These are phyloP conservation scores for Syrphus vitripennis DNA, from an alignment of 2,888 invertebrate genomes.

Conservation along the genomic window DNA sequence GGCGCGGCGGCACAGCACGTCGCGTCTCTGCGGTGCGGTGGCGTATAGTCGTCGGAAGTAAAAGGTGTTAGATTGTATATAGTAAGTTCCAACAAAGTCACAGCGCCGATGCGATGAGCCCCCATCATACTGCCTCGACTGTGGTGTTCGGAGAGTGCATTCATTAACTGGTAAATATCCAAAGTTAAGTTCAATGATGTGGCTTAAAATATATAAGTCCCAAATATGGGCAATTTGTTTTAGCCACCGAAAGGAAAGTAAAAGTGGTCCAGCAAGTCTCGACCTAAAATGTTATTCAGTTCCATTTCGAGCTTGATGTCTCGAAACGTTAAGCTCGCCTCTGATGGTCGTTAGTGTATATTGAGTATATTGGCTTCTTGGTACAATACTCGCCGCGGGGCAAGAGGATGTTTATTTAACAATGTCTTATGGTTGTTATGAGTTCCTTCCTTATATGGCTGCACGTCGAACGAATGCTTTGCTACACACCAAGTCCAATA, in stretches of 20 bases:
- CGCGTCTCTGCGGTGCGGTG: neutral
- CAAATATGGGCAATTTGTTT: slow-evolving; percentile 56
- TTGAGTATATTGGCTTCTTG: neutral
- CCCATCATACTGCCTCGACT: neutral
- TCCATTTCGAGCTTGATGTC: slow-evolving; percentile 31
- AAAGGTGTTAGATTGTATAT: slow-evolving; percentile 54
- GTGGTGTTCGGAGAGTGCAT: slow-evolving; percentile 3
- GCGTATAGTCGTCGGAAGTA: slow-evolving; percentile 51
- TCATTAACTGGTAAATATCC: slow-evolving; percentile 52
- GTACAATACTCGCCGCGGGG: slow-evolving; percentile 4
- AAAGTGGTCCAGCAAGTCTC: slow-evolving; percentile 61
- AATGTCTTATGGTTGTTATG: slow-evolving; percentile 35
- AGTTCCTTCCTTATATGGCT: slow-evolving; percentile 49
- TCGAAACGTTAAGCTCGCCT: slow-evolving; percentile 35
- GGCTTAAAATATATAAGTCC: slow-evolving; percentile 30
- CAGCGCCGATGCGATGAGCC: slow-evolving; percentile 41
- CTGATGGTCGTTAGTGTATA: slow-evolving; percentile 17
- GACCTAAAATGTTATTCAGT: slow-evolving; percentile 58
- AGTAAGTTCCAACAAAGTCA: slow-evolving; percentile 2
- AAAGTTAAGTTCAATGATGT: slow-evolving; percentile 50
- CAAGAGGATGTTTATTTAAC: slow-evolving; percentile 6
- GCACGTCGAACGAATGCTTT: neutral
- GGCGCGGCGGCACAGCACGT: neutral
- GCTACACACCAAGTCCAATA: slow-evolving; percentile 1
- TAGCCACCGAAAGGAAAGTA: slow-evolving; percentile 63